Conservation (phyloP, 2,888 invertebrate species). For the Eumacrocentrus americanus region DNA sequence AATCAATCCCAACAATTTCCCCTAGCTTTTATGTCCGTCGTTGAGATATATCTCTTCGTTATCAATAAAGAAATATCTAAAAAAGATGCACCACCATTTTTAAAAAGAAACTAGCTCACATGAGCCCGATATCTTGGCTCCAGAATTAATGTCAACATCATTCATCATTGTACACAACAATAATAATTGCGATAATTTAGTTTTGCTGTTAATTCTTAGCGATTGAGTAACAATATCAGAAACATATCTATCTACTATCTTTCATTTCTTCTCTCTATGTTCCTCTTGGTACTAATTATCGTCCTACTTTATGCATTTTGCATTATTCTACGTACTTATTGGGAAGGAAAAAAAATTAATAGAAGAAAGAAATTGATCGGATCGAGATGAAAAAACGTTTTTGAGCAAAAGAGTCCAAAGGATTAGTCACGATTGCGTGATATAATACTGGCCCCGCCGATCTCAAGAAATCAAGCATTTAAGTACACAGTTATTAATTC, state of each 20-base stretch:
- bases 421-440: background rate
- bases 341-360: background rate
- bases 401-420: background rate
- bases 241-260: background rate
- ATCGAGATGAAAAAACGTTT: background rate
- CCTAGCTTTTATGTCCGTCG: background rate
- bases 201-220: background rate
- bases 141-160: background rate
- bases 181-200: background rate
- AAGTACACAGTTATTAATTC: constrained; percentile 7
- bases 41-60: background rate
- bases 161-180: background rate
- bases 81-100: background rate
- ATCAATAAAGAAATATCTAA: background rate
- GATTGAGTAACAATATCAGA: background rate
- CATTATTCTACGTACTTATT: background rate
- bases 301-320: background rate
- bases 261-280: background rate
- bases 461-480: background rate
- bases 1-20: background rate
- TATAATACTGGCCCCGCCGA: constrained; percentile 10
- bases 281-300: background rate
- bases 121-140: background rate
- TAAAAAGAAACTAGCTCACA: background rate
- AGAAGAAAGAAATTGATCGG: background rate